Base-by-base conservation (phyloP, 2,797 vertebrate genomes). In the Gobionotothen gibberifrons region DNA sequence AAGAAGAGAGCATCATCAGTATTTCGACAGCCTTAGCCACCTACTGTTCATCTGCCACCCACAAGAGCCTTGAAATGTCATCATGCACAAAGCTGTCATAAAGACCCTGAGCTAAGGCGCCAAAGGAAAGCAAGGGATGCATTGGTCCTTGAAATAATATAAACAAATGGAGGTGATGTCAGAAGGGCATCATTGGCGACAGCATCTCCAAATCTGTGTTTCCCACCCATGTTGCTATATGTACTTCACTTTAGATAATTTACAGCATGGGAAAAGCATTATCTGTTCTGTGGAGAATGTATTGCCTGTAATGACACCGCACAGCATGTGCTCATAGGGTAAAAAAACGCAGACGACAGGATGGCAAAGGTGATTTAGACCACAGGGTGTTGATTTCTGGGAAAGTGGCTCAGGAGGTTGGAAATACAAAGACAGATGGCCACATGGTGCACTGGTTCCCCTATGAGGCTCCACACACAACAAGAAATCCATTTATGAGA, bases 401-500 rank as follows among this genome's bases (percentile, higher is more conserved):
- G 85, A 90, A 89, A 78, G 79, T 60, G 73, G 72, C 80, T 86
- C 85, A 57, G 69, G 85, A 86, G 84, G 78, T 73, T 84, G 72
- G 76, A 84, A 85, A 76, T 72, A 87, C 16, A 40, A 74, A 86
- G 86, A 88, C 90, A 92, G 90, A 93, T 88, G 89, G 88, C 86
- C 86, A 76, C 76, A 81, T 55, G 83, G 65, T 81, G 84, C 66
- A 73, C 57, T 5, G 62, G 73, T 77, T 87, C 83, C 78, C 82
- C 76, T 81, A 56, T 67, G 76, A 88, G 63, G 81, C 84, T 72
- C 78, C 81, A 69, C 83, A 81, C 67, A 87, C 86, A 85, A 87
- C 76, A 72, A 84, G 78, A 91, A 93, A 90, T 90, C 84, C 81
- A 87, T 87, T 91, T 90, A 90, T 69, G 84, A 85, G 84, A 86